Evolutionary conservation across 2,113 vertebrate species (phyloP), one percentile per base, ranked within the genome.

Genomic region (Nothoprocta pentlandii): DNA sequence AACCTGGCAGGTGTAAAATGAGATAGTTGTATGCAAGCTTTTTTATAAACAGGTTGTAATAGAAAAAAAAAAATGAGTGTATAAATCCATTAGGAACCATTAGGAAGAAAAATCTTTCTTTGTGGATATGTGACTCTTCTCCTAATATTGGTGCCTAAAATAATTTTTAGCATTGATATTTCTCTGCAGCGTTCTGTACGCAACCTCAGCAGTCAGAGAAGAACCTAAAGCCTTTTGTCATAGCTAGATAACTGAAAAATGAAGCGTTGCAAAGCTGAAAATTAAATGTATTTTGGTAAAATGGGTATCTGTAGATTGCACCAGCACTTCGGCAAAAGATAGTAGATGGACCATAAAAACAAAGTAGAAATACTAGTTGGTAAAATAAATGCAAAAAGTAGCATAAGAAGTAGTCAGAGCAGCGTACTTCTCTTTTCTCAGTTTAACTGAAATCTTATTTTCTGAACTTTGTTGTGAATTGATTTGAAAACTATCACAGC

Each of bases 401-500:
- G 44, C 15, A 12, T 64, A 34, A 90, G 76, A 70, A 23, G 28
- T 42, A 23, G 28, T 46, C 42, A 32, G 28, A 93, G n/a, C 20
- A 41, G 32, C 6, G n/a, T 9, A 34, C 56, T 80, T 83, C 64
- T 71, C 10, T 62, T 94, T 93, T 86, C 56, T 41, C 63, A 34
- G 34, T 80, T 71, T 76, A 79, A 53, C 56, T 10, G 11, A 63
- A 91, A 74, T 21, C 56, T 28, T 8, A 8, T 59, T 94, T 83
- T 88, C 61, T 67, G 46, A 74, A 28, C 85, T 80, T 89, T 64
- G 28, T 34, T 78, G 64, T 78, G 90, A 53, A 21, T 96, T 87
- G 77, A 23, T 84, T 79, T 84, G 77, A 53, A 90, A 92, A 64
- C 39, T 16, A 3, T 59, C 46, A 7, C 46, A 30, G 80, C 73